These are phyloP conservation scores for Erebia aethiops DNA, from an alignment of 2,888 invertebrate species.

Conservation along the genomic window DNA sequence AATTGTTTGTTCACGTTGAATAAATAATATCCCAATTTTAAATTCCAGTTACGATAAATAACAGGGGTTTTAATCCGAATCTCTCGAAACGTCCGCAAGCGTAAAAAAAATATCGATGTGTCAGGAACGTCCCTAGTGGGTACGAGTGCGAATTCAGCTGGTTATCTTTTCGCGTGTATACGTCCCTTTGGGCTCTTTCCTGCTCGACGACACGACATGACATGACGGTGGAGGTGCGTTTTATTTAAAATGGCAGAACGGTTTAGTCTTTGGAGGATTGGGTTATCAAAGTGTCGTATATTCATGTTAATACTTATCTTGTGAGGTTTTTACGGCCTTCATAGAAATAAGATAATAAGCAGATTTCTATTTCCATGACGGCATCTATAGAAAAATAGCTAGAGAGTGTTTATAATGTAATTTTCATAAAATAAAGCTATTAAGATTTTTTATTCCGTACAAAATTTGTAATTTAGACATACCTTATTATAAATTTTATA, in stretches of 20 bases:
- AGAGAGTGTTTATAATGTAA: too few relatives aligned
- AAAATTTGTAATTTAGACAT: too few relatives aligned
- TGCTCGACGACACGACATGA: constrained; percentile 14
- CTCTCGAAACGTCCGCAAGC: constrained; percentile 5
- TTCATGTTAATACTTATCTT: not conserved
- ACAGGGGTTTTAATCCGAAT: constrained; percentile 9
- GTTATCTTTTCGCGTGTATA: constrained; percentile 44
- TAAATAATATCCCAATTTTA: not conserved
- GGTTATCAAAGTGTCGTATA: constrained; percentile 8
- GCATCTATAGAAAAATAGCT: too few relatives aligned
- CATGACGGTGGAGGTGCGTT: constrained; percentile 7
- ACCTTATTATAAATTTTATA: too few relatives aligned
- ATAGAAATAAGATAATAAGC: not conserved
- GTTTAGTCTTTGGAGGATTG: constrained; percentile 1
- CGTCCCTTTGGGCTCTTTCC: constrained; percentile 35
- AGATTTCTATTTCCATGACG: too few relatives aligned
- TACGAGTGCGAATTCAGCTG: constrained; percentile 54
- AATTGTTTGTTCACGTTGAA: not conserved
- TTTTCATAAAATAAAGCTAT: too few relatives aligned
- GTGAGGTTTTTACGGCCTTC: too few relatives aligned
- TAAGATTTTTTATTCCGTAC: too few relatives aligned
- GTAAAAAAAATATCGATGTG: constrained; percentile 23
- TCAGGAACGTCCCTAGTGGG: constrained; percentile 36
- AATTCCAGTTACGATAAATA: constrained; percentile 2
- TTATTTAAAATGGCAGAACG: constrained; percentile 7